A percentile compares a stretch with the other conserved stretches of the same genome.
Evolutionary conservation across 2,113 vertebrate species (phyloP).

Genomic region (Motacilla alba): DNA sequence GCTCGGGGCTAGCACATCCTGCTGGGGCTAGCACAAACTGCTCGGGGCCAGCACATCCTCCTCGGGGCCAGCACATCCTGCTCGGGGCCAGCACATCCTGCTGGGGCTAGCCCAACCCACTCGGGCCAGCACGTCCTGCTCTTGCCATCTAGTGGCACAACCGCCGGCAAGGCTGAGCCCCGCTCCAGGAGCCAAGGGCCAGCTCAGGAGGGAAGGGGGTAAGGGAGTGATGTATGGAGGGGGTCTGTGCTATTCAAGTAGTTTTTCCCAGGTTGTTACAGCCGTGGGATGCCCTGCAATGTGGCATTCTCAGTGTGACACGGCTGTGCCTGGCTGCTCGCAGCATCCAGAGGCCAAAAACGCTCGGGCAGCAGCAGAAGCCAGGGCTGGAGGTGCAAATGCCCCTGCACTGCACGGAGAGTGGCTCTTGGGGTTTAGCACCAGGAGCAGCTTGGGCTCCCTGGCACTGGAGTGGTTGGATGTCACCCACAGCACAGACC

Average conservation of each 20-base stretch:
- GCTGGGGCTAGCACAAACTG: too few relatives aligned
- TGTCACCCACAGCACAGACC: too few relatives aligned
- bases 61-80: too few relatives aligned
- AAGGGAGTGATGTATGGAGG: fast-evolving
- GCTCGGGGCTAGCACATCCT: too few relatives aligned
- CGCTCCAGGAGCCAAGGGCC: fast-evolving
- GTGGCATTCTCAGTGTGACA: fast-evolving
- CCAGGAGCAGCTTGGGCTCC: fast-evolving
- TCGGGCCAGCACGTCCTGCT: neutral
- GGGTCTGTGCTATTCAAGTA: too few relatives aligned
- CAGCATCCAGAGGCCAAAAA: fast-evolving
- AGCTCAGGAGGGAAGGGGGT: neutral
- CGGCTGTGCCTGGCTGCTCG: neutral
- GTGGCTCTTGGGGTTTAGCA: fast-evolving
- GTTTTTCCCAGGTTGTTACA: fast-evolving
- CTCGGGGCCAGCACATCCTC: too few relatives aligned
- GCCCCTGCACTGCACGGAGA: fast-evolving
- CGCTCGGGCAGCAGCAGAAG: neutral
- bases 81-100: neutral
- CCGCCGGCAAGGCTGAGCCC: neutral
- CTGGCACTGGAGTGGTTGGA: fast-evolving
- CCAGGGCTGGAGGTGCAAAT: fast-evolving
- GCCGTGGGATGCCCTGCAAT: fast-evolving
- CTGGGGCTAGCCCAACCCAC: too few relatives aligned
- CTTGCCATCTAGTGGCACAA: neutral